Evolutionary conservation across 2,797 vertebrate species (phyloP).

Genomic region (Microchirus variegatus): DNA sequence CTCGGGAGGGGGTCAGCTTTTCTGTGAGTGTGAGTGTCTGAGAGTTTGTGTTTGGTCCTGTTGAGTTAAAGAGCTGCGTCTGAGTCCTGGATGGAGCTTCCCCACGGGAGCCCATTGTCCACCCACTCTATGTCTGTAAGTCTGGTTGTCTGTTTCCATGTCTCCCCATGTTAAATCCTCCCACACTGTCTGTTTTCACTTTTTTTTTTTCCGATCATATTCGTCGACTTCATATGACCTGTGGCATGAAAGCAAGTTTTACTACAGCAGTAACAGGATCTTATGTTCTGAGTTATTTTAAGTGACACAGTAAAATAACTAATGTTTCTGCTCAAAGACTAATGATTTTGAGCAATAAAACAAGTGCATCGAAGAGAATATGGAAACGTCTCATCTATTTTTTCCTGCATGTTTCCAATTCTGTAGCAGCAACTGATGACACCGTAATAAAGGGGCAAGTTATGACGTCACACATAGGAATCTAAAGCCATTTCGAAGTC

Average conservation of each 20-base stretch:
- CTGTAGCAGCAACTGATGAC: too few species aligned
- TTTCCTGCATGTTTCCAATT: too few species aligned
- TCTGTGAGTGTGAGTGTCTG: conserved; percentile 36
- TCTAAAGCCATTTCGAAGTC: too few species aligned
- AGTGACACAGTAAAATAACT: background rate
- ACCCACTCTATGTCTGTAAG: conserved; percentile 68
- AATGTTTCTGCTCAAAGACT: background rate
- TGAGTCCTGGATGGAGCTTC: conserved; percentile 53
- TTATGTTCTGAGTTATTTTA: conserved; percentile 17
- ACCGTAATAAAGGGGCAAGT: too few species aligned
- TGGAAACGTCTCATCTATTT: too few species aligned
- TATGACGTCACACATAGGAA: too few species aligned
- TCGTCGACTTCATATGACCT: conserved; percentile 17
- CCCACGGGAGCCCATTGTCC: conserved; percentile 62
- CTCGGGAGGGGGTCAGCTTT: conserved; percentile 41
- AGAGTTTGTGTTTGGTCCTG: conserved; percentile 69
- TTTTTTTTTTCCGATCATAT: conserved; percentile 28
- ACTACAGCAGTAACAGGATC: conserved; percentile 11
- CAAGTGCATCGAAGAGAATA: too few species aligned
- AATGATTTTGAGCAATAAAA: background rate
- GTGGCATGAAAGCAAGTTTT: conserved; percentile 13
- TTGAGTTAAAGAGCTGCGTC: conserved; percentile 62
- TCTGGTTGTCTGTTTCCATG: conserved; percentile 57
- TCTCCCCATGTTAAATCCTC: conserved; percentile 59
- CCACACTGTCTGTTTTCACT: conserved; percentile 55